Evolutionary conservation across 1,140 invertebrate species (phyloP).

Genomic region (Zophobas morio): DNA sequence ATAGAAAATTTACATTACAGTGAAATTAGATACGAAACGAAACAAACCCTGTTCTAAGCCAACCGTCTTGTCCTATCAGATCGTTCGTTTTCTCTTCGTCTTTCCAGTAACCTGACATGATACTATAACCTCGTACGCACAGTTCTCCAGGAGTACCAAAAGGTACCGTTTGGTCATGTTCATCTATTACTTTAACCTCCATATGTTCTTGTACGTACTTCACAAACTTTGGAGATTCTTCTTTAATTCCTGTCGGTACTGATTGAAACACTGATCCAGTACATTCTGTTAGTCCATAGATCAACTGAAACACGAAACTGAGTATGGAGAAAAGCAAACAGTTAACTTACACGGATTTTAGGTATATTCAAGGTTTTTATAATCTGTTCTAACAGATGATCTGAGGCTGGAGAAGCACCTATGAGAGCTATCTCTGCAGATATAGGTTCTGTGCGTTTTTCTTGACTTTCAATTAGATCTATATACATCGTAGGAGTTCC

Average conservation of each 20-base stretch:
- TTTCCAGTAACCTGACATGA: conserved; percentile 89
- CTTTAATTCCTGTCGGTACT: conserved; percentile 75
- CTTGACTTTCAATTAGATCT: conserved; percentile 78
- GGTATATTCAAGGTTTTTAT: conserved; percentile 69
- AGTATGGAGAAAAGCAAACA: conserved; percentile 48
- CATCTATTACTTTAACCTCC: conserved; percentile 85
- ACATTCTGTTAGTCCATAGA: conserved; percentile 92
- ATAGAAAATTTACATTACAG: conserved; percentile 51
- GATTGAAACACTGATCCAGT: conserved; percentile 84
- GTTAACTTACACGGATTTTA: conserved; percentile 62
- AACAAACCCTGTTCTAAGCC: conserved; percentile 92
- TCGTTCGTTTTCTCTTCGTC: conserved; percentile 87
- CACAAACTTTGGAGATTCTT: conserved; percentile 81
- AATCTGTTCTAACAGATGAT: conserved; percentile 73
- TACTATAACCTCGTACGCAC: conserved; percentile 84
- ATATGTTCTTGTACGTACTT: conserved; percentile 84
- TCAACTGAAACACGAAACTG: conserved; percentile 71
- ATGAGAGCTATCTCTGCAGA: conserved; percentile 74
- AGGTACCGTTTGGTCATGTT: conserved; percentile 79
- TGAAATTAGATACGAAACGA: neutral
- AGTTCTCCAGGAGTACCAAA: conserved; percentile 87
- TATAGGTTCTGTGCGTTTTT: conserved; percentile 69
- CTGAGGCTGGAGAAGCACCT: conserved; percentile 84
- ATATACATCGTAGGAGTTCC: conserved; percentile 99
- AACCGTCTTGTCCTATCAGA: conserved; percentile 79